phyloP scores from a whole-genome alignment of 2,797 vertebrate genomes.

The Oryzias dopingdopingensis region DNA sequence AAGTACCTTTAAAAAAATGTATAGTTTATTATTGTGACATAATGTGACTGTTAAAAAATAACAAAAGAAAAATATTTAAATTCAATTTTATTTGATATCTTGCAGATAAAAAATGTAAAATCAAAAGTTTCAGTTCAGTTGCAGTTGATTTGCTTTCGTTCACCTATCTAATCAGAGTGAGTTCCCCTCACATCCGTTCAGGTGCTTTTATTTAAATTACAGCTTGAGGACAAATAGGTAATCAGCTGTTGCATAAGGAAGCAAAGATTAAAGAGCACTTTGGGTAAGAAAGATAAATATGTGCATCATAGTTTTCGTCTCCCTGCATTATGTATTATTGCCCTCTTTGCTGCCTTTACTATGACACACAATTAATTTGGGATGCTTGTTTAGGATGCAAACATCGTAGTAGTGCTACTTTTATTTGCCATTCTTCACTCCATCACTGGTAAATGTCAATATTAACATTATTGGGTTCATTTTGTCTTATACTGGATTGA shows the following conservation, averaged over 20 bases:
- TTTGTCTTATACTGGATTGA: not conserved
- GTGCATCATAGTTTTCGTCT: not conserved
- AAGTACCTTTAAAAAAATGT: not conserved
- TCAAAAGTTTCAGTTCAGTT: not conserved
- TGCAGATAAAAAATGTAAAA: not conserved
- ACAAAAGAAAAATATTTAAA: not conserved
- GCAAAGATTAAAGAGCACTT: not conserved
- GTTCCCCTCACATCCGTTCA: slow-evolving; percentile 1
- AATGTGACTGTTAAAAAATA: not conserved
- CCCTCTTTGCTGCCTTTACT: too few species aligned
- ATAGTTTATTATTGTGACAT: not conserved
- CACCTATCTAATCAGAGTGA: not conserved
- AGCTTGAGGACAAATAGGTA: not conserved
- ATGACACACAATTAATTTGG: not conserved
- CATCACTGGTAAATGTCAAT: not conserved
- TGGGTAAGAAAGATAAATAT: not conserved
- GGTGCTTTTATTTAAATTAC: not conserved
- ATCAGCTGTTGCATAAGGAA: not conserved
- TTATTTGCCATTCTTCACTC: not conserved
- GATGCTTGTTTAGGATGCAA: not conserved
- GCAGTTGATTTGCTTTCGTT: not conserved
- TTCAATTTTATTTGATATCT: too few species aligned
- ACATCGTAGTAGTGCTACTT: not conserved
- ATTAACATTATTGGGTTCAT: not conserved
- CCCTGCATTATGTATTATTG: too few species aligned